A percentile compares a stretch with the other conserved stretches of the same genome.
Evolutionary conservation across 1,140 invertebrate species (phyloP).

Genomic region (Eupristina koningsbergeri): DNA sequence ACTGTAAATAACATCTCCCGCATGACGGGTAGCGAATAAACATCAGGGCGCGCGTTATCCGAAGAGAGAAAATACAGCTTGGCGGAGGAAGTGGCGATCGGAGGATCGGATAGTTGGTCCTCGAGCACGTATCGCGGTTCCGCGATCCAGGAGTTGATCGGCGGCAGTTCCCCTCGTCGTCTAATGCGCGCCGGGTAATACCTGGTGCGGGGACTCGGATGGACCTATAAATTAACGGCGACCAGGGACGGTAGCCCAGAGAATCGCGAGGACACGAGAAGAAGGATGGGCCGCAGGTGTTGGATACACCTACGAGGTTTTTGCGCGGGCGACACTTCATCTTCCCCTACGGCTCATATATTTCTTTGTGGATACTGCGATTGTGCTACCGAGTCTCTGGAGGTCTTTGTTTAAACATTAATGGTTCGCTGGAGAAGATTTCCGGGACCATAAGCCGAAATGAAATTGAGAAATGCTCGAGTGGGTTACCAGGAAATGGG

Average conservation of each 20-base stretch:
- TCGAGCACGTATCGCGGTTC: not conserved
- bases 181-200: slow-evolving; percentile 57
- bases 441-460: too few relatives aligned
- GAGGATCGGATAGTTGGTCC: not conserved
- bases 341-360: not conserved
- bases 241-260: slow-evolving; percentile 56
- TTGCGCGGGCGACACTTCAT: slow-evolving; percentile 33
- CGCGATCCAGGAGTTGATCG: slow-evolving; percentile 50
- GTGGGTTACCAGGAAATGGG: too few relatives aligned
- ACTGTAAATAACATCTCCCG: too few relatives aligned
- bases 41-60: too few relatives aligned
- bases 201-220: slow-evolving; percentile 35
- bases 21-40: too few relatives aligned
- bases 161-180: slow-evolving; percentile 63
- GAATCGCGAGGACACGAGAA: slow-evolving; percentile 51
- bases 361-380: not conserved
- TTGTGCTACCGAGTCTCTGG: not conserved
- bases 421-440: not conserved
- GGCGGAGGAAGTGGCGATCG: not conserved
- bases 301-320: slow-evolving; percentile 32
- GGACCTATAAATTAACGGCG: slow-evolving; percentile 63
- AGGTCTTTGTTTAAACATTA: not conserved
- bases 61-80: not conserved
- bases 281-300: slow-evolving; percentile 65
- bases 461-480: too few relatives aligned